These are phyloP conservation scores for Acanthosepion esculentum DNA, from an alignment of 2,888 invertebrate species.

Conservation along the genomic window DNA sequence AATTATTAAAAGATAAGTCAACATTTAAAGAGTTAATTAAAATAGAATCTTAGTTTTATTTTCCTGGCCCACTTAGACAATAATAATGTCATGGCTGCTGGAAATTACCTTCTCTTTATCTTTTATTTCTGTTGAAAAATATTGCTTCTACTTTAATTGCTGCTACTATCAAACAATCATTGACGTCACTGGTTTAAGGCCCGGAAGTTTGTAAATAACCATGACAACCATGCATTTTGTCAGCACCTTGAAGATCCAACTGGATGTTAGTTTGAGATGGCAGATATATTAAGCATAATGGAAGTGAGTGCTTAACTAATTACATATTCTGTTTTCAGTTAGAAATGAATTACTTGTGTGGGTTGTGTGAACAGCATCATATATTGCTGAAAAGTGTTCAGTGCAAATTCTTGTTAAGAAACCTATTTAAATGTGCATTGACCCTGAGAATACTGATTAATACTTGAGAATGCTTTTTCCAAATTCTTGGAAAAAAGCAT, in stretches of 20 bases:
- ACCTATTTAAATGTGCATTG: background rate
- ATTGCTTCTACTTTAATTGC: conserved; percentile 1
- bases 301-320: background rate
- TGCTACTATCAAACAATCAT: background rate
- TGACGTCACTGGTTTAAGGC: background rate
- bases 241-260: background rate
- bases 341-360: background rate
- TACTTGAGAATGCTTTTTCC: too few species aligned
- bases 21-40: too few species aligned
- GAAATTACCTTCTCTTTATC: background rate
- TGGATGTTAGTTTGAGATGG: background rate
- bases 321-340: background rate
- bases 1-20: too few species aligned
- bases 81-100: background rate
- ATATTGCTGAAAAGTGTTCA: background rate
- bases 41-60: background rate
- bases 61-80: background rate
- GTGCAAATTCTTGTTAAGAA: background rate
- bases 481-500: background rate
- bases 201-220: conserved; percentile 23
- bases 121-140: background rate
- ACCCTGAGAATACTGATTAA: background rate
- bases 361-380: background rate
- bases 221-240: conserved; percentile 4
- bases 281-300: background rate